Evolutionary conservation across 2,797 vertebrate genomes (phyloP), one percentile per base, ranked within the genome.

Genomic region (Hoplostethus atlanticus): DNA sequence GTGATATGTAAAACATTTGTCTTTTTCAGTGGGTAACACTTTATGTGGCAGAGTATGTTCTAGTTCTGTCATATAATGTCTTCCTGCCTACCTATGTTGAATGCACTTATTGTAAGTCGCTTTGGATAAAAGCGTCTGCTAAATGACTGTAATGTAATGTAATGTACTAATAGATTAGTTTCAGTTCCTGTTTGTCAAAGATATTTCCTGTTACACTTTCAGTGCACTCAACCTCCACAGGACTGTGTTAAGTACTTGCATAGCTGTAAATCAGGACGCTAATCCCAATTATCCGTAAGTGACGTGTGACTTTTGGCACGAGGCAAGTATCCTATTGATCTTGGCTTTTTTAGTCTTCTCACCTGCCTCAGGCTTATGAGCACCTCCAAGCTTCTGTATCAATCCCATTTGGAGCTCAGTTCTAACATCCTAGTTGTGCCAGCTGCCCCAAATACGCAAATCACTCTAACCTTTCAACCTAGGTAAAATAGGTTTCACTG

Each of bases 341-440:
- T 72, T 59, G 76, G 76, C 78, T 84, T 80, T 75, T 62, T 68
- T 74, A 56, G 63, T 70, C 71, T 63, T 77, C 75, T 90, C 77
- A 80, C 81, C 84, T 77, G 68, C 70, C 52, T 54, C 42, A 2
- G 44, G 76, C 57, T 71, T 64, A 57, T 50, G 48, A 42, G 54
- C 6, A n/a, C 64, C 68, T 73, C 34, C 65, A 64, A 81, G 48
- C 76, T 63, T 59, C 72, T 67, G 8, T 68, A 69, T 64, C 78
- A 89, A 90, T 93, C 89, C 77, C 56, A 85, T 93, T 92, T 91
- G 79, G 16, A 73, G 71, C 77, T 89, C 76, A 87, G 73, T 65
- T 66, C 40, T 66, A 66, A 79, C 59, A 71, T 59, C 71, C 60
- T 71, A 17, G 30, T 30, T 65, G 56, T 48, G 34, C 44, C 76